phyloP scores from a whole-genome alignment of 1,140 invertebrate genomes.

The Hormaphis cornu region DNA sequence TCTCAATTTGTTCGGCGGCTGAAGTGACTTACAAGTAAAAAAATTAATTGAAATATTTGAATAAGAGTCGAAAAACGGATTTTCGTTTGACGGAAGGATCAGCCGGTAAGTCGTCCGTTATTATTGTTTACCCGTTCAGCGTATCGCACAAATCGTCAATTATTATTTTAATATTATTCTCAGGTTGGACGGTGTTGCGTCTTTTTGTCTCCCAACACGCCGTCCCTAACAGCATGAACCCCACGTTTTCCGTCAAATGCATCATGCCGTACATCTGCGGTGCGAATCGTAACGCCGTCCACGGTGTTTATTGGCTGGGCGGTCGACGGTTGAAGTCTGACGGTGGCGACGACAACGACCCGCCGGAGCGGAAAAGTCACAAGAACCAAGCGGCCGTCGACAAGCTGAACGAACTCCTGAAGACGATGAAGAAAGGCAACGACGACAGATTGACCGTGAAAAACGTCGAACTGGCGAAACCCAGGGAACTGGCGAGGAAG shows the following conservation, averaged over 20 bases:
- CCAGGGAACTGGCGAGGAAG: constrained; percentile 19
- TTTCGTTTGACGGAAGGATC: too few species aligned
- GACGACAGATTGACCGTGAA: neutral
- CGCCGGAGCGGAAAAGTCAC: neutral
- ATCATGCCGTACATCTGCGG: neutral
- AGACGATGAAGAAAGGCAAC: constrained; percentile 11
- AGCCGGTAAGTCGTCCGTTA: too few species aligned
- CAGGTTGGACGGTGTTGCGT: too few species aligned
- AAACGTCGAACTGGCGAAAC: constrained; percentile 9
- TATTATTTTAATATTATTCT: too few species aligned
- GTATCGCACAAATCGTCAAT: too few species aligned
- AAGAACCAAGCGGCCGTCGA: constrained; percentile 13
- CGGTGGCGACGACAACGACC: neutral
- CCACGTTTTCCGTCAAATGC: neutral
- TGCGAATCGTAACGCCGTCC: neutral
- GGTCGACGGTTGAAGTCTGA: constrained; percentile 13
- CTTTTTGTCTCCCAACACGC: too few species aligned
- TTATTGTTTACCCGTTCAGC: too few species aligned
- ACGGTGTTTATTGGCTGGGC: neutral
- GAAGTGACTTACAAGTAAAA: too few species aligned
- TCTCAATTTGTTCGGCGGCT: too few species aligned
- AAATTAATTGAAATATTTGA: too few species aligned
- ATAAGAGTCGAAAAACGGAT: too few species aligned
- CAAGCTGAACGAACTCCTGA: constrained; percentile 25
- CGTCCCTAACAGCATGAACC: neutral